These are phyloP conservation scores for Amazona guildingii DNA, from an alignment of 2,113 vertebrate genomes.

Conservation along the genomic window DNA sequence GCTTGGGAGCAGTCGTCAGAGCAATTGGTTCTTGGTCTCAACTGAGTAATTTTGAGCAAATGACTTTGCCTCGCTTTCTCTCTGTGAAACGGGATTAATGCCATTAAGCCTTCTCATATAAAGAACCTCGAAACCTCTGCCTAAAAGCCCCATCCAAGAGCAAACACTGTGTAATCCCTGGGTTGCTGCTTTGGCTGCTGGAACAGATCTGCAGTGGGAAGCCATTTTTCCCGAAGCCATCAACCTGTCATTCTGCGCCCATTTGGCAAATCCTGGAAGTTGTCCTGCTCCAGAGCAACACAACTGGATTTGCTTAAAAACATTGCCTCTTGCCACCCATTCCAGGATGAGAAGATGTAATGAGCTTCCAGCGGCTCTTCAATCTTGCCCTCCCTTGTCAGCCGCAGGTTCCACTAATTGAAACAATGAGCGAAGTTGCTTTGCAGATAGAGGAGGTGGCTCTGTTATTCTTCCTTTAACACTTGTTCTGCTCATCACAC, in stretches of 20 bases:
- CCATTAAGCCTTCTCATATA: neutral
- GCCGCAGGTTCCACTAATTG: neutral
- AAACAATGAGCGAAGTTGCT: conserved; percentile 8
- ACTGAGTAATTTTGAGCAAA: neutral
- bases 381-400: neutral
- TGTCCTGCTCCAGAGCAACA: conserved; percentile 6
- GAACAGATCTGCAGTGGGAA: neutral
- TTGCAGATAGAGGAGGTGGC: neutral
- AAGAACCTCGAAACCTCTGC: neutral
- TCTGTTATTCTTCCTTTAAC: neutral
- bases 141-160: neutral
- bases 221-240: neutral
- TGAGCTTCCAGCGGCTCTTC: neutral
- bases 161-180: neutral
- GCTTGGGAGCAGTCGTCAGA: neutral
- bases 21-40: neutral
- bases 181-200: conserved; percentile 3
- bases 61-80: neutral
- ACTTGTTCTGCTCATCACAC: conserved; percentile 9
- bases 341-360: neutral
- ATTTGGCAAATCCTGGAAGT: conserved; percentile 1
- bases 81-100: neutral
- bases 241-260: neutral
- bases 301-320: neutral
- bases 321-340: neutral